phyloP scores from a whole-genome alignment of 2,113 vertebrate species.

The Lampris incognitus region DNA sequence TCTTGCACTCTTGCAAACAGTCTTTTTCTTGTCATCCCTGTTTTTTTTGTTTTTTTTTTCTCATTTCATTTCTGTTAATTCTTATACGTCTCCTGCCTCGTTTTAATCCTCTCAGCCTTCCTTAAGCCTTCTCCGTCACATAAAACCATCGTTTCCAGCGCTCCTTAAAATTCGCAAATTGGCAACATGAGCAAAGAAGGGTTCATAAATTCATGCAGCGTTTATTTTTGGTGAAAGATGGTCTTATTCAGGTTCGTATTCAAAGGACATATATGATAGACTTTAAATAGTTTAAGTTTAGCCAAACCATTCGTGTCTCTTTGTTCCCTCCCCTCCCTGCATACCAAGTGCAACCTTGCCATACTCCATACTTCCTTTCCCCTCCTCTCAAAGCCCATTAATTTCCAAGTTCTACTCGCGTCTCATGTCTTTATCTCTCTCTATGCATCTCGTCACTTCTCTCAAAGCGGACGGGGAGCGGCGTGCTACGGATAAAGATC shows the following conservation, averaged over 20 bases:
- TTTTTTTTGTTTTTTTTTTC: neutral
- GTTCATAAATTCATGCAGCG: no score
- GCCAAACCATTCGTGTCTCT: constrained; percentile 11
- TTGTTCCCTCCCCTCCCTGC: neutral
- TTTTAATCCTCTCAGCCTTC: neutral
- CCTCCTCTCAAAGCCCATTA: constrained; percentile 3
- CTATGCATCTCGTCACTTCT: constrained; percentile 14
- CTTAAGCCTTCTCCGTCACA: neutral
- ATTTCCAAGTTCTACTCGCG: constrained; percentile 30
- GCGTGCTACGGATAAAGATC: constrained; percentile 39
- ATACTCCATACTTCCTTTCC: constrained; percentile 6
- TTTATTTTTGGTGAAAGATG: no score
- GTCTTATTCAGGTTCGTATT: no score
- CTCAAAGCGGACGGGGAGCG: constrained; percentile 5
- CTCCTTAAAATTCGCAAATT: no score
- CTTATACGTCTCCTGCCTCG: neutral
- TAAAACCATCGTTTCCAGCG: no score
- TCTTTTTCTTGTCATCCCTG: neutral
- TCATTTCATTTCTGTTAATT: neutral
- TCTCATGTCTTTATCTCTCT: constrained; percentile 8
- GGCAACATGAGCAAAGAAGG: no score
- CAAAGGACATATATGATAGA: neutral
- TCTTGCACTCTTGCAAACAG: no score
- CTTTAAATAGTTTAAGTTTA: constrained; percentile 12
- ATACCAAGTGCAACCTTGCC: neutral